Percentiles rank a stretch among this genome's conserved stretches.
phyloP scores from a whole-genome alignment of 2,888 invertebrate genomes.

The Geophilus truncorum region DNA sequence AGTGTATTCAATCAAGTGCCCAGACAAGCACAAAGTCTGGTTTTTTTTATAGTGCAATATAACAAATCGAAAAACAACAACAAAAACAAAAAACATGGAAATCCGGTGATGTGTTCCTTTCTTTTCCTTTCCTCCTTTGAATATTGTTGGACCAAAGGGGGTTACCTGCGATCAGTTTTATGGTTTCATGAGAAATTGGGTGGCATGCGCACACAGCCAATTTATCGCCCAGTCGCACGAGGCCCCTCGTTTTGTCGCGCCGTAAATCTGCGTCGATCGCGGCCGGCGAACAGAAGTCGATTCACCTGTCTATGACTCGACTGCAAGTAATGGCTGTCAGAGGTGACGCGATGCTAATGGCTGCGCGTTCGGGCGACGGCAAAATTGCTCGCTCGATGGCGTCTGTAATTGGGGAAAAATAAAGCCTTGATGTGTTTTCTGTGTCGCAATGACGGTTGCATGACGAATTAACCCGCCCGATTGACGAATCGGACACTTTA shows the following conservation, averaged over 20 bases:
- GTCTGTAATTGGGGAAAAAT: background rate
- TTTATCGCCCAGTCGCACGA: background rate
- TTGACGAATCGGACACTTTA: background rate
- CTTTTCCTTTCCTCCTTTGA: background rate
- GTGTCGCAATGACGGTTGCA: constrained; percentile 18
- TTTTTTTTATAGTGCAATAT: background rate
- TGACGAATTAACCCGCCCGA: constrained; percentile 7
- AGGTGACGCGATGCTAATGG: constrained; percentile 21
- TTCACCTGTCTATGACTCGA: constrained; percentile 13
- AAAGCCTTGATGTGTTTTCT: constrained; percentile 10
- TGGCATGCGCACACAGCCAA: constrained; percentile 7
- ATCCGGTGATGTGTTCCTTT: background rate
- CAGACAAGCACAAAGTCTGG: background rate
- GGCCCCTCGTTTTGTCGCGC: constrained; percentile 2
- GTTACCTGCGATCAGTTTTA: background rate
- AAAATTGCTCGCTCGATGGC: constrained; percentile 15
- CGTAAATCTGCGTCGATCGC: constrained; percentile 1
- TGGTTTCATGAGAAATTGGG: constrained; percentile 17
- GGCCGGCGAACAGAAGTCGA: background rate
- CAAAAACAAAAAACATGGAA: background rate
- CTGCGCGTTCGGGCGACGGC: background rate
- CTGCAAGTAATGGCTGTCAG: constrained; percentile 3
- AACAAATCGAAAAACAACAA: background rate
- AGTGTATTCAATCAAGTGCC: no score
- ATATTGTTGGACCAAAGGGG: background rate